A percentile compares a stretch with the other conserved stretches of the same genome.
These are phyloP conservation scores for Pseudopipra pipra DNA, from an alignment of 2,113 vertebrate genomes.

Conservation along the genomic window DNA sequence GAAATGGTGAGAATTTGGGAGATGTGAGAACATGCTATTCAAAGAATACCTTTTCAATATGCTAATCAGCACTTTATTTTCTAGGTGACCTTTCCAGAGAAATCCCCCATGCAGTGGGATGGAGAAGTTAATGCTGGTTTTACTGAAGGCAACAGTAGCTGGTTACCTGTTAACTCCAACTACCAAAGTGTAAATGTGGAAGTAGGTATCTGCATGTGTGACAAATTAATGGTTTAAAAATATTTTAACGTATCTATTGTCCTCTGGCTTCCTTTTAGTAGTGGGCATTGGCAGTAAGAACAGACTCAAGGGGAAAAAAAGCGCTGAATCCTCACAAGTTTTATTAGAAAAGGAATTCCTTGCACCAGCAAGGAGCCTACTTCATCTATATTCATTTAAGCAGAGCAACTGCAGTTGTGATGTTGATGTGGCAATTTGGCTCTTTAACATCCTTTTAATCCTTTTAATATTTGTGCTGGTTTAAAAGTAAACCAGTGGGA, in stretches of 20 bases:
- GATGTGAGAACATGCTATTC: neutral
- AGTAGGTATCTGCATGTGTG: constrained; percentile 70
- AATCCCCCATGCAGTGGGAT: constrained; percentile 97
- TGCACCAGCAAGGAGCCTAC: neutral
- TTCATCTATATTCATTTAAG: neutral
- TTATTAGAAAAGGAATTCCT: neutral
- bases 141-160: constrained; percentile 81
- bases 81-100: constrained; percentile 67
- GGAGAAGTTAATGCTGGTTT: constrained; percentile 83
- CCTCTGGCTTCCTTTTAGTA: neutral
- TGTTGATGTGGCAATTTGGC: neutral
- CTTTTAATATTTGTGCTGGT: neutral
- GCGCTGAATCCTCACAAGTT: neutral
- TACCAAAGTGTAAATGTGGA: constrained; percentile 85
- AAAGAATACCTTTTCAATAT: neutral
- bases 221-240: neutral
- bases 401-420: neutral
- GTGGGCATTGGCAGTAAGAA: neutral
- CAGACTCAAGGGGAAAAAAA: neutral
- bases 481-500: too few species aligned
- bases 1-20: neutral
- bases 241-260: neutral
- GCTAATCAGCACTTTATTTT: neutral
- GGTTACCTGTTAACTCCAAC: constrained; percentile 83
- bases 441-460: neutral